phyloP scores from a whole-genome alignment of 2,797 vertebrate genomes.

The Anniella stebbinsi region DNA sequence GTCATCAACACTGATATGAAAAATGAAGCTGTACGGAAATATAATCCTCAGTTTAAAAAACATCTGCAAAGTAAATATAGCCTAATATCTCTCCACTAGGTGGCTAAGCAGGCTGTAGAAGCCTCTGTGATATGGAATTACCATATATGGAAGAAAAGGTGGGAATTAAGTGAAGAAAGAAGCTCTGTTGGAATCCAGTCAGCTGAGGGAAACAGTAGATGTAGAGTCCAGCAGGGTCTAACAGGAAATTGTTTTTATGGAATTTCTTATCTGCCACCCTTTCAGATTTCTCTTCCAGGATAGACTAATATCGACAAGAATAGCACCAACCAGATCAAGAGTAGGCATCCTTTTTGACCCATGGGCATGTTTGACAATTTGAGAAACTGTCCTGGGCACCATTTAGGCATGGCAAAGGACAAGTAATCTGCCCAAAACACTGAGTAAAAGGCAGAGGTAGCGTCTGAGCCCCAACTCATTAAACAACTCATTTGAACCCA shows the following conservation, averaged over 20 bases:
- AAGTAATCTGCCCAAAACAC: no score
- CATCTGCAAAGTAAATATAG: neutral
- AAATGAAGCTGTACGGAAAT: neutral
- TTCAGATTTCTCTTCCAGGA: neutral
- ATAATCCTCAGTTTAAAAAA: neutral
- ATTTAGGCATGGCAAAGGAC: no score
- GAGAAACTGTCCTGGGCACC: no score
- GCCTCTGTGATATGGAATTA: neutral
- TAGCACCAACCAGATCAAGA: neutral
- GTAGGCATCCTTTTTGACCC: no score
- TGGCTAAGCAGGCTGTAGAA: neutral
- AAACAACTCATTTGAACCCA: no score
- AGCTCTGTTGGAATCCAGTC: neutral
- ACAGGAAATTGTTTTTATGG: neutral
- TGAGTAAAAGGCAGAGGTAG: no score
- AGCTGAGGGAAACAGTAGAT: neutral
- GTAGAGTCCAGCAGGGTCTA: neutral
- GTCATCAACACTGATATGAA: constrained; percentile 10
- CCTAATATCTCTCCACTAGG: neutral
- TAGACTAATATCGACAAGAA: neutral
- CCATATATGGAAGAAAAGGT: constrained; percentile 1
- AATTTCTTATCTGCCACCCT: neutral
- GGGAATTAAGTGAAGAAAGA: neutral
- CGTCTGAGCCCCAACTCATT: no score
- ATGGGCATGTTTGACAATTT: no score